phyloP scores from a whole-genome alignment of 64 coral and sea anemone genomes.

The Acropora yongei region DNA sequence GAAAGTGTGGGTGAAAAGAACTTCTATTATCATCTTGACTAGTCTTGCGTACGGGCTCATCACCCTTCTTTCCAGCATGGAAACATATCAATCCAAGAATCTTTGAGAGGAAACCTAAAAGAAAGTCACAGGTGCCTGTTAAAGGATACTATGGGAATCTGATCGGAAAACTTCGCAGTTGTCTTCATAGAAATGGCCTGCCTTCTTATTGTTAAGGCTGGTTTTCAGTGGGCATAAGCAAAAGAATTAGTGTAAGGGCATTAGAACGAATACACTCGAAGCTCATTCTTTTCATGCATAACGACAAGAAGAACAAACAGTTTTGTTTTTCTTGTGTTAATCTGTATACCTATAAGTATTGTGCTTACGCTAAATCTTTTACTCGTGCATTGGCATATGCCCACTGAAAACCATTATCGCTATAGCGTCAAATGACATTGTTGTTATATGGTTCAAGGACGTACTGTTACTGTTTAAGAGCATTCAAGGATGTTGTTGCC shows the following conservation, averaged over 20 bases:
- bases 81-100: conserved; percentile 11
- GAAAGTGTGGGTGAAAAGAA: neutral
- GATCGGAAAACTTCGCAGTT: neutral
- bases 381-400: neutral
- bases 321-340: neutral
- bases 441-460: neutral
- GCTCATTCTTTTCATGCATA: neutral
- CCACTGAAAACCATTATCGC: neutral
- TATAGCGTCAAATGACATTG: neutral
- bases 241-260: neutral
- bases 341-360: neutral
- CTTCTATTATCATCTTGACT: conserved; percentile 2
- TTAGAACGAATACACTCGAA: neutral
- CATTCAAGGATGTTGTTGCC: neutral
- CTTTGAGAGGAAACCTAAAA: neutral
- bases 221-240: neutral
- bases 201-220: neutral
- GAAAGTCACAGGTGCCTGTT: neutral
- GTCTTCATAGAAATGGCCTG: neutral
- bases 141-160: conserved; percentile 1
- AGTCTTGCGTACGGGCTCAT: neutral
- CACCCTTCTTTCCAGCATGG: neutral
- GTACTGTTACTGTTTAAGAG: neutral
- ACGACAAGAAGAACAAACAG: neutral
- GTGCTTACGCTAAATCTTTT: neutral